Evolutionary conservation across 2,113 vertebrate species (phyloP).

Genomic region (Trachemys scripta): DNA sequence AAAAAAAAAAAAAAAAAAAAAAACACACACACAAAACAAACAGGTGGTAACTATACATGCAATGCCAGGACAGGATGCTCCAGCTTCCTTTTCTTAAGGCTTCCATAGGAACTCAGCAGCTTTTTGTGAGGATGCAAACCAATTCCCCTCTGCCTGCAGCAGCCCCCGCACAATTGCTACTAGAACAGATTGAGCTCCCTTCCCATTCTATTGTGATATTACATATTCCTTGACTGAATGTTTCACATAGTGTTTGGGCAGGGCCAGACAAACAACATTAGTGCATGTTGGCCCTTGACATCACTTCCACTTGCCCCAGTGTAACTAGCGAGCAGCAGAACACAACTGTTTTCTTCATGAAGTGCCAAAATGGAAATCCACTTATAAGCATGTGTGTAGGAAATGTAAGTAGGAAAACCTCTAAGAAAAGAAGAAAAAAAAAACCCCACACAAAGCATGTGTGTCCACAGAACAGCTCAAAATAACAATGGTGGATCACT

Average conservation of each 20-base stretch:
- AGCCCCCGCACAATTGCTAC: accelerated
- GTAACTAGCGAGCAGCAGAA: background rate
- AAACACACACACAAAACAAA: background rate
- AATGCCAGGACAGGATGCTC: background rate
- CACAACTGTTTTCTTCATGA: accelerated
- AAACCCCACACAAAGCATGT: background rate
- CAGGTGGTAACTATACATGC: background rate
- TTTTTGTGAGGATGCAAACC: background rate
- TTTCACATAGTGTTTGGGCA: background rate
- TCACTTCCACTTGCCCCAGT: background rate
- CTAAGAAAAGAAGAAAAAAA: background rate
- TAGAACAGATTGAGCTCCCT: background rate
- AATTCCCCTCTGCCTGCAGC: background rate
- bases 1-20: too few species aligned
- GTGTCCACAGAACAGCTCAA: background rate
- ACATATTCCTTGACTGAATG: background rate
- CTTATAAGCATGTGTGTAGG: too few species aligned
- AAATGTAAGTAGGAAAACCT: background rate
- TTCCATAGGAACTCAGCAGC: accelerated
- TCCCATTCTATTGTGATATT: background rate
- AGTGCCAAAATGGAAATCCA: background rate
- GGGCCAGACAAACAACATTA: accelerated
- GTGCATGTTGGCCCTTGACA: accelerated
- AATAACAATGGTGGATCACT: accelerated
- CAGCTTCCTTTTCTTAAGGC: background rate